Conservation (phyloP, 2,888 invertebrate species). For the Pterostichus niger region DNA sequence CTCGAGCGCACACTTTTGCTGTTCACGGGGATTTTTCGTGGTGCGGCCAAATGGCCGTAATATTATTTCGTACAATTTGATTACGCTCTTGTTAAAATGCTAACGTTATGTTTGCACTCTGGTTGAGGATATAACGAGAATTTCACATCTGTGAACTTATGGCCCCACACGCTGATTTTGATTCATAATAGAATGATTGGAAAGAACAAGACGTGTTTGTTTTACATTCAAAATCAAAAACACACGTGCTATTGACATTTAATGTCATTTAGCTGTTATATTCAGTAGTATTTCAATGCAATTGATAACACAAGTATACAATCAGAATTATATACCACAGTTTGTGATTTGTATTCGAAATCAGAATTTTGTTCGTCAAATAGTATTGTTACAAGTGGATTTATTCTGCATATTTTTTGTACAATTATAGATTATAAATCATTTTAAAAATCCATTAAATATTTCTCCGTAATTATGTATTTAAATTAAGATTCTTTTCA, state of each 20-base stretch:
- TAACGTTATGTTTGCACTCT: slow-evolving; percentile 48
- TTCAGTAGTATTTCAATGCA: slow-evolving; percentile 14
- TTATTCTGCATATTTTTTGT: too few species aligned
- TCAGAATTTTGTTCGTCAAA: too few species aligned
- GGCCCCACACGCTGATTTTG: slow-evolving; percentile 35
- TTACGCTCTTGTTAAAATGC: slow-evolving; percentile 54
- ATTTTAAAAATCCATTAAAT: too few species aligned
- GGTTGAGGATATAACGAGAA: slow-evolving; percentile 56
- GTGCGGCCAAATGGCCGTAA: slow-evolving; percentile 31
- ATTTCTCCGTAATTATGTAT: too few species aligned
- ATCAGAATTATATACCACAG: not conserved
- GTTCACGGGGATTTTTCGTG: slow-evolving; percentile 16
- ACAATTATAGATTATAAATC: too few species aligned
- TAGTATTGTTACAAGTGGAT: too few species aligned
- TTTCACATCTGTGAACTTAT: slow-evolving; percentile 36
- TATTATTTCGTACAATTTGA: slow-evolving; percentile 55
- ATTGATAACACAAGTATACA: slow-evolving; percentile 3
- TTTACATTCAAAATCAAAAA: not conserved
- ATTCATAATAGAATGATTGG: slow-evolving; percentile 46
- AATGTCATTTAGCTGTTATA: slow-evolving; percentile 19
- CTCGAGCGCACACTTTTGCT: slow-evolving; percentile 21
- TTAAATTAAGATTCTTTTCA: too few species aligned
- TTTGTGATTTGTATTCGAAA: too few species aligned
- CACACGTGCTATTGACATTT: slow-evolving; percentile 16
- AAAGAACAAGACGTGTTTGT: slow-evolving; percentile 32